A percentile compares a stretch with the other conserved stretches of the same genome.
These are phyloP conservation scores for Enteromius anoplus DNA, from an alignment of 2,797 vertebrate genomes.

Conservation along the genomic window DNA sequence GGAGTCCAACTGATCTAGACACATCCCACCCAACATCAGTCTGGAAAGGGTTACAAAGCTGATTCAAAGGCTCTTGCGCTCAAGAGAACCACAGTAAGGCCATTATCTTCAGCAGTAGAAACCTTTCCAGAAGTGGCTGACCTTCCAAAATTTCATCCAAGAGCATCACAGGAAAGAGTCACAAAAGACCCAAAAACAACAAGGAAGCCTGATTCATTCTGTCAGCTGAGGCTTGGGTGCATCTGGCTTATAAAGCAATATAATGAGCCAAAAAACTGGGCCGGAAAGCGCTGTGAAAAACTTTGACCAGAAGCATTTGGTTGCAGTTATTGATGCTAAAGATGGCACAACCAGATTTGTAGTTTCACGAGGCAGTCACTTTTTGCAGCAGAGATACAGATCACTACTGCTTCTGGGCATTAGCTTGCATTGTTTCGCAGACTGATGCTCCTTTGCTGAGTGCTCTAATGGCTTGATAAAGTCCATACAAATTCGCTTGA, in stretches of 20 bases:
- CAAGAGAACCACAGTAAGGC: not conserved
- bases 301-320: not conserved
- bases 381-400: not conserved
- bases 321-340: not conserved
- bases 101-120: not conserved
- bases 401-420: not conserved
- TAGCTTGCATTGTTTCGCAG: not conserved
- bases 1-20: not conserved
- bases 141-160: not conserved
- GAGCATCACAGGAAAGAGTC: not conserved
- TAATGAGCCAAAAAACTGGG: not conserved
- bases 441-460: not conserved
- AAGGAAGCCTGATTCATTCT: not conserved
- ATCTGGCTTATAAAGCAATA: not conserved
- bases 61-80: not conserved
- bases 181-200: not conserved
- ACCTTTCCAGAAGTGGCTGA: not conserved
- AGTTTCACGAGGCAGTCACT: not conserved
- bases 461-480: not conserved
- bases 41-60: not conserved
- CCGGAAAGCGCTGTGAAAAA: not conserved
- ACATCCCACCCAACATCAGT: not conserved
- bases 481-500: conserved; percentile 9
- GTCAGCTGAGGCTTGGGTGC: not conserved
- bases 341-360: not conserved